A percentile compares a stretch with the other conserved stretches of the same genome.
phyloP scores from a whole-genome alignment of 2,113 vertebrate genomes.

The Megaptera novaeangliae region DNA sequence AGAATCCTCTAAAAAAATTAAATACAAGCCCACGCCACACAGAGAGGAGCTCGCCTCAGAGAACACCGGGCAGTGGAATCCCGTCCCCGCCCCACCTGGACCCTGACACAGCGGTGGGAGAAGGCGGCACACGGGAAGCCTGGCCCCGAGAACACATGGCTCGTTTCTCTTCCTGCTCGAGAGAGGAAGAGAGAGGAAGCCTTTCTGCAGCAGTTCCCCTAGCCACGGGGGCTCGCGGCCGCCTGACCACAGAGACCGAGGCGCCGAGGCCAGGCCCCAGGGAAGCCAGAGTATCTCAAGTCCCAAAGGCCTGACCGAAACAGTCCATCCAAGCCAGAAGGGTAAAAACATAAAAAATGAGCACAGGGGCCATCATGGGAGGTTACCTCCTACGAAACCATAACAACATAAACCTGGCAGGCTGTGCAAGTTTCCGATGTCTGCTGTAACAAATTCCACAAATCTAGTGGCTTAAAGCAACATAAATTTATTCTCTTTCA shows the following conservation, averaged over 20 bases:
- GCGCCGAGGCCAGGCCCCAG: slow-evolving; percentile 9
- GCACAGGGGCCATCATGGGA: neutral
- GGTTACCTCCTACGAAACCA: rapidly evolving
- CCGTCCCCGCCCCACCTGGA: rapidly evolving
- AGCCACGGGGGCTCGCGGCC: slow-evolving; percentile 40
- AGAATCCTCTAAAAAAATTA: neutral
- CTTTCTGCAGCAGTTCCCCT: slow-evolving; percentile 2
- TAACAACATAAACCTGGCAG: rapidly evolving
- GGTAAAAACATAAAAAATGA: neutral
- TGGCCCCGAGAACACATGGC: neutral
- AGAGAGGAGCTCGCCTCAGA: rapidly evolving
- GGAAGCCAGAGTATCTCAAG: neutral
- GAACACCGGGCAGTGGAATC: rapidly evolving
- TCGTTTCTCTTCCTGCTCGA: neutral
- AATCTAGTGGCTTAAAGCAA: neutral
- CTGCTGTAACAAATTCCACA: neutral
- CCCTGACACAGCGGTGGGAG: neutral
- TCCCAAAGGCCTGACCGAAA: slow-evolving; percentile 7
- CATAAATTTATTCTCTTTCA: neutral
- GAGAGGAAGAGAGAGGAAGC: slow-evolving; percentile 41
- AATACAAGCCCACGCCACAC: neutral
- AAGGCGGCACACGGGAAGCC: slow-evolving; percentile 56
- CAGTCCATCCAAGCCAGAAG: neutral
- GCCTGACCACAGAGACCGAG: slow-evolving; percentile 59
- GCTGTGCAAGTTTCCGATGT: rapidly evolving